A percentile compares a stretch with the other conserved stretches of the same genome.
These are phyloP conservation scores for Heterochromis multidens DNA, from an alignment of 2,113 vertebrate genomes.

Conservation along the genomic window DNA sequence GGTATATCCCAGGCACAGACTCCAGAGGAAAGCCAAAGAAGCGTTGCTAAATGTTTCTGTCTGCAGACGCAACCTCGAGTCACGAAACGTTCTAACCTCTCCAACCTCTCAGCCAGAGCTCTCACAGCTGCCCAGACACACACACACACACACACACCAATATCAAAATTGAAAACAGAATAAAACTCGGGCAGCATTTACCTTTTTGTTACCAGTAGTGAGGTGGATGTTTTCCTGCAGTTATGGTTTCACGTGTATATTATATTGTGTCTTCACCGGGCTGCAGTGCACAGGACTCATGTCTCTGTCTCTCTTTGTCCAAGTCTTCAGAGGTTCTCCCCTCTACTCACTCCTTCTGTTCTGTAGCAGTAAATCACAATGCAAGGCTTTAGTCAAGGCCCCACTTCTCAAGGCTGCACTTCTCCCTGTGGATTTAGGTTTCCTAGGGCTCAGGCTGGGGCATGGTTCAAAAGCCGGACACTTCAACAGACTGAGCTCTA, in stretches of 20 bases:
- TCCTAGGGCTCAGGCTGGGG: slow-evolving; percentile 46
- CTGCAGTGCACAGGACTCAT: slow-evolving; percentile 59
- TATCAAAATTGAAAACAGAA: not conserved
- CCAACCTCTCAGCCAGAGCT: slow-evolving; percentile 40
- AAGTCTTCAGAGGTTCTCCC: slow-evolving; percentile 17
- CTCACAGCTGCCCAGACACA: slow-evolving; percentile 37
- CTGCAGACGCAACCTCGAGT: slow-evolving; percentile 49
- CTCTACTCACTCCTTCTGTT: not conserved
- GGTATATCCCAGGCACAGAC: not conserved
- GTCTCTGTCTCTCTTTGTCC: slow-evolving; percentile 44
- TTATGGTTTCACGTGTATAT: slow-evolving; percentile 50
- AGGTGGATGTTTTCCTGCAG: slow-evolving; percentile 29
- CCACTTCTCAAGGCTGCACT: slow-evolving; percentile 28
- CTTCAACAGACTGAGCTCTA: slow-evolving; percentile 61
- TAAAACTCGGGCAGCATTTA: slow-evolving; percentile 29
- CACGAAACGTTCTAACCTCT: slow-evolving; percentile 46
- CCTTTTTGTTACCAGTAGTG: slow-evolving; percentile 49
- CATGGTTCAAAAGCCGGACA: slow-evolving; percentile 69
- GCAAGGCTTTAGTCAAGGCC: not conserved
- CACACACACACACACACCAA: not conserved
- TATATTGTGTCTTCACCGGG: slow-evolving; percentile 43
- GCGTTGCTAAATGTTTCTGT: slow-evolving; percentile 56
- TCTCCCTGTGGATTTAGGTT: slow-evolving; percentile 48
- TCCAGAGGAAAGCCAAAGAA: slow-evolving; percentile 29
- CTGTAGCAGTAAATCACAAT: slow-evolving; percentile 20